Percentiles rank a stretch among this genome's conserved stretches.
Conservation (phyloP, 1,140 invertebrate genomes). For the Ectropis grisescens region DNA sequence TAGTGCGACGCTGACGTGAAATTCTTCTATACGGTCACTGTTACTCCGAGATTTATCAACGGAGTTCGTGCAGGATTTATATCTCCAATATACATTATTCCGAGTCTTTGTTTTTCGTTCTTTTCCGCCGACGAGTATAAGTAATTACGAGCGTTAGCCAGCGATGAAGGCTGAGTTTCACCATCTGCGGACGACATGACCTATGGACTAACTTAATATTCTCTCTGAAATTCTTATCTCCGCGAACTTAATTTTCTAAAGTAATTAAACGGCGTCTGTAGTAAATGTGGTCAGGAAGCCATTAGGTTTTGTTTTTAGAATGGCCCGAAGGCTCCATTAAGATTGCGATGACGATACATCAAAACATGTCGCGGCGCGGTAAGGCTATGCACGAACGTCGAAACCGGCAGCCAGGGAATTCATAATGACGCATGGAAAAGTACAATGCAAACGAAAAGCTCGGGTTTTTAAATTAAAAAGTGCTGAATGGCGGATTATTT, state of each 20-base stretch:
- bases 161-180: conserved; percentile 2
- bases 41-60: conserved; percentile 16
- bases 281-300: too few relatives aligned
- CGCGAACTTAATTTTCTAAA: too few relatives aligned
- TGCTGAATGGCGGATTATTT: conserved; percentile 42
- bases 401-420: too few relatives aligned
- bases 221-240: too few relatives aligned
- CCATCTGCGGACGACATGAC: conserved; percentile 1
- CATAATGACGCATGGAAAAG: conserved; percentile 13
- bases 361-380: too few relatives aligned
- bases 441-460: conserved; percentile 21
- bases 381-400: too few relatives aligned
- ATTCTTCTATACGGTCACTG: conserved; percentile 11
- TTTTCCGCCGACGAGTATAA: background rate
- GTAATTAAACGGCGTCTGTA: too few relatives aligned
- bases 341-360: too few relatives aligned
- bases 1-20: conserved; percentile 18
- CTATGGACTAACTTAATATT: background rate
- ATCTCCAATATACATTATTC: conserved; percentile 17
- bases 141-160: too few relatives aligned
- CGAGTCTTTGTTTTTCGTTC: conserved; percentile 12
- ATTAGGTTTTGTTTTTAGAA: too few relatives aligned
- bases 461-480: conserved; percentile 46
- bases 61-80: conserved; percentile 18
- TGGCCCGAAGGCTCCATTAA: too few relatives aligned